phyloP scores from a whole-genome alignment of 2,797 vertebrate genomes.

The Hemitrygon akajei region DNA sequence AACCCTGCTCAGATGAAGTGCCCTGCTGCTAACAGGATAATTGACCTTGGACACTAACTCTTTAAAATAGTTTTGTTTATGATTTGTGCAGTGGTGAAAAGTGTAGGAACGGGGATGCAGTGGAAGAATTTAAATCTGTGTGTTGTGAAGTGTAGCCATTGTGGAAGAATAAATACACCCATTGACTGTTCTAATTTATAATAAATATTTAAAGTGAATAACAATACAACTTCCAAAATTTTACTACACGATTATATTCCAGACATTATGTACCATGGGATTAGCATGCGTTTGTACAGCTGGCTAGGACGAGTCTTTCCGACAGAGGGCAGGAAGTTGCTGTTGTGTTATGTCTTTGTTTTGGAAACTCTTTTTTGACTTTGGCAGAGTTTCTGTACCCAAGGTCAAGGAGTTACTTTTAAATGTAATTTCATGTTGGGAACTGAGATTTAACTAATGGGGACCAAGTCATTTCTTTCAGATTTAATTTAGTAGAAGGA shows the following conservation, averaged over 20 bases:
- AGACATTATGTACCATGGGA: neutral
- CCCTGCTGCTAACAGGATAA: neutral
- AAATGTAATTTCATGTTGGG: neutral
- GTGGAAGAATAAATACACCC: neutral
- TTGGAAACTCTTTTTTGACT: constrained; percentile 22
- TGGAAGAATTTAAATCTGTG: neutral
- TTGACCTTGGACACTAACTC: constrained; percentile 1
- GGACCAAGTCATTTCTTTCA: constrained; percentile 10
- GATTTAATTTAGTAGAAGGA: neutral
- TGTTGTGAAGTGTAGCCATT: neutral
- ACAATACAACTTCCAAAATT: neutral
- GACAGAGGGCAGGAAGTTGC: constrained; percentile 25
- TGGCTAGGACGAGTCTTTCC: constrained; percentile 20
- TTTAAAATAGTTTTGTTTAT: neutral
- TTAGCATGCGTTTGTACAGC: constrained; percentile 18
- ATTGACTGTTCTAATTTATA: neutral
- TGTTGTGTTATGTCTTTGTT: constrained; percentile 27
- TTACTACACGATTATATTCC: neutral
- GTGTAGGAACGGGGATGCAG: neutral
- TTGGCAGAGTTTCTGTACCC: constrained; percentile 12
- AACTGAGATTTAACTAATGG: neutral
- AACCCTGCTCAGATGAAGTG: neutral
- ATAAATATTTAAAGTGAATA: neutral
- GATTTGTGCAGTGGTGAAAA: neutral
- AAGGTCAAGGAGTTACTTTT: neutral